Evolutionary conservation across 2,797 vertebrate species (phyloP).

Genomic region (Danio aesculapii): DNA sequence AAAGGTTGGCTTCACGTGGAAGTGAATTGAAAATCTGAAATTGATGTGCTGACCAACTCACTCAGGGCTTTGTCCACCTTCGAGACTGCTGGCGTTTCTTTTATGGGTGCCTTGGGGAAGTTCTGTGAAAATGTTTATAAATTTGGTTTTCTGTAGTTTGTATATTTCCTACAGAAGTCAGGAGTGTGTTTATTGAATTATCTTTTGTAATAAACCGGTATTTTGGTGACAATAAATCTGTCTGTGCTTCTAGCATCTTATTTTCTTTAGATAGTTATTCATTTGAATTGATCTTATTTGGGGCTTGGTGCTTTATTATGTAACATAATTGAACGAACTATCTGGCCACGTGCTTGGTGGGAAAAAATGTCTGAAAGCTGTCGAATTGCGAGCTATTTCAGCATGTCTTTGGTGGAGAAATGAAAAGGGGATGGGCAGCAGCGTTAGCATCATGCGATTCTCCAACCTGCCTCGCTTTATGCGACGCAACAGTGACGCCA

Average conservation of each 20-base stretch:
- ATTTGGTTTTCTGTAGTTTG: slow-evolving; percentile 66
- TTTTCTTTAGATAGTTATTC: neutral
- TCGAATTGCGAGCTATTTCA: neutral
- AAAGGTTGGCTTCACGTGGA: slow-evolving; percentile 23
- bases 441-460: neutral
- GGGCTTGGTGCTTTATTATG: neutral
- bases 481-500: slow-evolving; percentile 35
- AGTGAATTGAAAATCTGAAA: slow-evolving; percentile 38
- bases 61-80: slow-evolving; percentile 57
- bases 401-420: neutral
- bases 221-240: slow-evolving; percentile 58
- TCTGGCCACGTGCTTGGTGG: neutral
- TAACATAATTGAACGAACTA: neutral
- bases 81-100: slow-evolving; percentile 27
- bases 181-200: slow-evolving; percentile 58
- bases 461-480: slow-evolving; percentile 1
- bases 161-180: slow-evolving; percentile 72
- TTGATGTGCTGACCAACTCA: slow-evolving; percentile 54
- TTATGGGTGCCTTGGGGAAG: slow-evolving; percentile 64
- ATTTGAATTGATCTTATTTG: neutral
- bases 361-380: neutral
- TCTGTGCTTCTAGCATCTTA: neutral
- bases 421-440: slow-evolving; percentile 21
- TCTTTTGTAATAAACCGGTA: slow-evolving; percentile 69
- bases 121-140: slow-evolving; percentile 61